These are phyloP conservation scores for Felis catus DNA, from an alignment of 2,113 vertebrate species.

Conservation along the genomic window DNA sequence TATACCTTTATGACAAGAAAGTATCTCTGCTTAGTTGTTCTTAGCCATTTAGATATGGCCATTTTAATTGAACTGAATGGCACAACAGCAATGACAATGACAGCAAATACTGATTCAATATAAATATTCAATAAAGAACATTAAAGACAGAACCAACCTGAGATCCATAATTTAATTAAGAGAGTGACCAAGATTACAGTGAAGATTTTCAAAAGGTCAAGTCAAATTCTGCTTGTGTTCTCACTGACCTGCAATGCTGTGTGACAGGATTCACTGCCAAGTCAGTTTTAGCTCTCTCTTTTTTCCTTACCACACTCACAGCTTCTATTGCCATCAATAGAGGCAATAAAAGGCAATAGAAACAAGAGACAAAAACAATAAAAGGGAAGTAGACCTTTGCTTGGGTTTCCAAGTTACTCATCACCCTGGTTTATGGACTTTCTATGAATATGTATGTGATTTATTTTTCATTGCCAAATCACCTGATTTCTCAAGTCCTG, in stretches of 20 bases:
- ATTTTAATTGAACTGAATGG: background rate
- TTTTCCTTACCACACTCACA: constrained; percentile 7
- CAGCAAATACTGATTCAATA: background rate
- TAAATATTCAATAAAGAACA: background rate
- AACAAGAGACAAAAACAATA: background rate
- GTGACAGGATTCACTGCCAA: constrained; percentile 64
- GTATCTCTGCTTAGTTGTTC: background rate
- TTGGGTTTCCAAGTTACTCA: background rate
- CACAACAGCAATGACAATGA: background rate
- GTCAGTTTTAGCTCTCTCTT: constrained; percentile 8
- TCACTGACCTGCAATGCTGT: constrained; percentile 74
- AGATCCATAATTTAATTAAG: background rate
- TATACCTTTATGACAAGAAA: background rate
- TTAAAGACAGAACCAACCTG: background rate
- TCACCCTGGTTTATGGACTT: background rate
- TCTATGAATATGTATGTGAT: background rate
- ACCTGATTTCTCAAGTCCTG: constrained; percentile 29
- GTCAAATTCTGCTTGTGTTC: constrained; percentile 68
- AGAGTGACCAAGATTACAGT: constrained; percentile 29
- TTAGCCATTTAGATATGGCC: background rate
- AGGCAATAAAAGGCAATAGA: background rate
- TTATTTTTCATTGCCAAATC: background rate
- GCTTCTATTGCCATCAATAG: constrained; percentile 35
- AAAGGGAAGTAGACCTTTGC: background rate
- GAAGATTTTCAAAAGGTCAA: constrained; percentile 8